Percentiles rank a stretch among this genome's conserved stretches.
These are phyloP conservation scores for Porites lutea DNA, from an alignment of 64 coral and sea anemone species.

Conservation along the genomic window DNA sequence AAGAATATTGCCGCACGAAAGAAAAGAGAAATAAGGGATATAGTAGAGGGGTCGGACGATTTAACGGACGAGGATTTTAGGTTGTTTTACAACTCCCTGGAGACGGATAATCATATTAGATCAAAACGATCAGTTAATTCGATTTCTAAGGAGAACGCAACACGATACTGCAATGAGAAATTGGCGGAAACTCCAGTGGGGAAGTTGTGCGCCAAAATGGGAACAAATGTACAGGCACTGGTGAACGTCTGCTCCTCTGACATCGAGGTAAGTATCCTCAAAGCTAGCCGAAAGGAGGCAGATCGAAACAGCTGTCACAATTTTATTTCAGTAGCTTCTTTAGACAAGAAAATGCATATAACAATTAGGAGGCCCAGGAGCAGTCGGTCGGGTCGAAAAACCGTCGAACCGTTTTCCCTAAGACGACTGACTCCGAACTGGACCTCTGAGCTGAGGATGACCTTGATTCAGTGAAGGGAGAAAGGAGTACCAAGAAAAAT, in stretches of 20 bases:
- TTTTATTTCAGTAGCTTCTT: too few relatives aligned
- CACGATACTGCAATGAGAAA: neutral
- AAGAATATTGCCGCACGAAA: neutral
- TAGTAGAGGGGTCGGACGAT: neutral
- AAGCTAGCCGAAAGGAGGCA: too few relatives aligned
- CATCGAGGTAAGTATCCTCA: neutral
- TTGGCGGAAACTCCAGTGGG: neutral
- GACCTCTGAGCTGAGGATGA: too few relatives aligned
- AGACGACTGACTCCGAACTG: too few relatives aligned
- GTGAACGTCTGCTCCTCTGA: conserved; percentile 13
- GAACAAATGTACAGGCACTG: conserved; percentile 33
- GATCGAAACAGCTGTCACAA: too few relatives aligned
- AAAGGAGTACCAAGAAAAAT: too few relatives aligned
- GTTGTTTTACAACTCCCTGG: neutral
- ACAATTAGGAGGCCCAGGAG: too few relatives aligned
- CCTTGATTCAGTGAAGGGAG: too few relatives aligned
- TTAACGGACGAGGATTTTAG: conserved; percentile 3
- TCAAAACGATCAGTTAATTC: neutral
- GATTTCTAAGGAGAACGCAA: conserved; percentile 27
- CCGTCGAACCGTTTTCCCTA: too few relatives aligned
- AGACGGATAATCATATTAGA: neutral
- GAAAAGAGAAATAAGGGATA: neutral
- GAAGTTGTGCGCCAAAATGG: conserved; percentile 28
- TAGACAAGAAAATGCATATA: too few relatives aligned
- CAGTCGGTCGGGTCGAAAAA: too few relatives aligned